phyloP scores from a whole-genome alignment of 1,140 invertebrate genomes.

The Drosophila bocki region DNA sequence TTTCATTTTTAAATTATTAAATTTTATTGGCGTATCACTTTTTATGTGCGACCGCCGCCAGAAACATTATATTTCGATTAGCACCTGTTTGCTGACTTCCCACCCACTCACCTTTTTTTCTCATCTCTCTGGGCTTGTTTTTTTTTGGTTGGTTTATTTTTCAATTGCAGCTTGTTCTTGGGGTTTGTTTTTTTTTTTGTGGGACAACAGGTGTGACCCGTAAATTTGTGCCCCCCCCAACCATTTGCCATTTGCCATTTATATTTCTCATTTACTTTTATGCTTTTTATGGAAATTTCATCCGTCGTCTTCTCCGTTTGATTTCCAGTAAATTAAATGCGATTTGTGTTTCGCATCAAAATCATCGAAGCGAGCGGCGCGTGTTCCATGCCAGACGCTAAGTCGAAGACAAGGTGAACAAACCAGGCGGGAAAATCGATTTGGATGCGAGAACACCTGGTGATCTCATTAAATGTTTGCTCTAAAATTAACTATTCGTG shows the following conservation, averaged over 20 bases:
- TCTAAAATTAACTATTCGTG: conserved; percentile 25
- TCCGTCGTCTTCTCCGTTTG: conserved; percentile 39
- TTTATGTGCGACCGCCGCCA: conserved; percentile 77
- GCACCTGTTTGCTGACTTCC: conserved; percentile 70
- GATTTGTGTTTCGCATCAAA: conserved; percentile 60
- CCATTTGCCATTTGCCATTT: conserved; percentile 7
- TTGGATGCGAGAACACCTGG: conserved; percentile 17
- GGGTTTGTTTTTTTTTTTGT: neutral
- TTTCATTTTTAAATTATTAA: conserved; percentile 83
- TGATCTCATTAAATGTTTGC: conserved; percentile 24
- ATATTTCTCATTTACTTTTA: conserved; percentile 56
- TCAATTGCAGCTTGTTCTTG: conserved; percentile 47
- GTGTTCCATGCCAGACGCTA: conserved; percentile 40
- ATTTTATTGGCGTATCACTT: conserved; percentile 83
- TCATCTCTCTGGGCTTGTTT: conserved; percentile 15
- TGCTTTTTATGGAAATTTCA: conserved; percentile 56
- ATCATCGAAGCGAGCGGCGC: conserved; percentile 44
- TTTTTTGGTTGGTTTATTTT: conserved; percentile 36
- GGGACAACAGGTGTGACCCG: conserved; percentile 63
- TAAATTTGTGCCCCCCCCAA: conserved; percentile 12
- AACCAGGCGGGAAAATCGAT: conserved; percentile 42
- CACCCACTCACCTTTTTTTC: conserved; percentile 8
- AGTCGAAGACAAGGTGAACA: conserved; percentile 34
- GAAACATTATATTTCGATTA: conserved; percentile 84
- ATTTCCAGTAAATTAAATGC: conserved; percentile 81